Evolutionary conservation across 2,113 vertebrate species (phyloP).

Genomic region (Felis catus): DNA sequence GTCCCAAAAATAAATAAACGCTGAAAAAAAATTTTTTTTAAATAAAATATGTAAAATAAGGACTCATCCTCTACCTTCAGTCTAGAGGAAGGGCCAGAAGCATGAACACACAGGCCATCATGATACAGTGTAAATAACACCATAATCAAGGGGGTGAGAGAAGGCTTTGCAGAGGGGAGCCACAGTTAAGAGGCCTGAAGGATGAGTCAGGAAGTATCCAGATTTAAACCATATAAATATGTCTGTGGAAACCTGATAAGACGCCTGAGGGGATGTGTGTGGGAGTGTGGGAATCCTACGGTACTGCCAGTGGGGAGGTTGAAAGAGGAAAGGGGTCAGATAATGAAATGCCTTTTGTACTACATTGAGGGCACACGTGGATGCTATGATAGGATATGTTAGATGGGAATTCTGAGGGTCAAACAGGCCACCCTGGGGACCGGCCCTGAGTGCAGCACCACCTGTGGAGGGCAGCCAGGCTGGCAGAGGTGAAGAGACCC

Average conservation of each 20-base stretch:
- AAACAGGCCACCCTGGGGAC: background rate
- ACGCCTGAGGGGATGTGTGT: too few species aligned
- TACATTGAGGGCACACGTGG: background rate
- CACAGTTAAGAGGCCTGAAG: background rate
- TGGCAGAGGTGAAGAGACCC: background rate
- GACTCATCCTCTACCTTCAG: background rate
- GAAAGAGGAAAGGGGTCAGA: background rate
- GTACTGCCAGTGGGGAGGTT: background rate
- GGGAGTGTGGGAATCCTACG: too few species aligned
- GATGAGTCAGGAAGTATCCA: background rate
- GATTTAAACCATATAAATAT: too few species aligned
- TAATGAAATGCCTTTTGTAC: background rate
- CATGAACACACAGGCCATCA: background rate
- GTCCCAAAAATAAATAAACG: too few species aligned
- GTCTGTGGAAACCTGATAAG: background rate
- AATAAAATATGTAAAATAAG: background rate
- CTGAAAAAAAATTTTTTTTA: background rate
- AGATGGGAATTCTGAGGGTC: background rate
- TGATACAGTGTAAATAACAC: background rate
- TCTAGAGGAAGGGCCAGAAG: background rate
- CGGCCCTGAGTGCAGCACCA: background rate
- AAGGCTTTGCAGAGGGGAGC: background rate
- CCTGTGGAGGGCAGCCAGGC: constrained; percentile 39
- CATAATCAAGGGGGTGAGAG: background rate
- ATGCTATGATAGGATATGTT: background rate